Evolutionary conservation across 2,113 vertebrate species (phyloP), one percentile per base, ranked within the genome.

Genomic region (Syngnathus typhle): DNA sequence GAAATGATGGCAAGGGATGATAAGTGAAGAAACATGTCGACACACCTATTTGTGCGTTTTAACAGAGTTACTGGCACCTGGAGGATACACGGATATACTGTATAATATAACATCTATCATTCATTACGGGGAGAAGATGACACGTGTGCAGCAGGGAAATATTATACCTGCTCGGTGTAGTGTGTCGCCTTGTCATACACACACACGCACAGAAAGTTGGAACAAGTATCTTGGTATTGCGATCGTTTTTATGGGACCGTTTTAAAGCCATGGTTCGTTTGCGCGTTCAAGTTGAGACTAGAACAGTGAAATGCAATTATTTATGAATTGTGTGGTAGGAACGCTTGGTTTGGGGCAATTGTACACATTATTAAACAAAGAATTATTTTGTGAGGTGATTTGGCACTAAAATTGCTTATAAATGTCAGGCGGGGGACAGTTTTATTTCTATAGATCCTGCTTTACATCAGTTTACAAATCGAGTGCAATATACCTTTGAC

Each of bases 31-130:
- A 78, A 67, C 69, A 60, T 11, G 51, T 77, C 55, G 15, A 71
- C 37, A 67, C 27, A 39, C 64, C 55, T 64, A 46, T 32, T 65
- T 41, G 64, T 27, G 32, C 62, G 69, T 47, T 59, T 58, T 44
- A 64, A 76, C 60, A 49, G 38, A 67, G 60, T 78, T 82, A 76
- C 81, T 80, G 76, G 79, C 78, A 84, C 77, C 82, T 80, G 76
- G 77, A 79, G 69, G 68, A 74, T 76, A 52, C 13, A 19, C 1
- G 6, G 6, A 64, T 71, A 72, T 68, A 69, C 21, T 23, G 21
- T n/a, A 9, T 12, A 21, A 13, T n/a, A 43, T 7, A 21, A 41
- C 19, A 12, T 39, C 7, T n/a, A 39, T 39, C 19, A 81, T 71
- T 74, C 78, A 80, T 77, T 74, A 71, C 38, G 4, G 69, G 10